A percentile compares a stretch with the other conserved stretches of the same genome.
These are phyloP conservation scores for Nibea albiflora DNA, from an alignment of 2,113 vertebrate genomes.

Conservation along the genomic window DNA sequence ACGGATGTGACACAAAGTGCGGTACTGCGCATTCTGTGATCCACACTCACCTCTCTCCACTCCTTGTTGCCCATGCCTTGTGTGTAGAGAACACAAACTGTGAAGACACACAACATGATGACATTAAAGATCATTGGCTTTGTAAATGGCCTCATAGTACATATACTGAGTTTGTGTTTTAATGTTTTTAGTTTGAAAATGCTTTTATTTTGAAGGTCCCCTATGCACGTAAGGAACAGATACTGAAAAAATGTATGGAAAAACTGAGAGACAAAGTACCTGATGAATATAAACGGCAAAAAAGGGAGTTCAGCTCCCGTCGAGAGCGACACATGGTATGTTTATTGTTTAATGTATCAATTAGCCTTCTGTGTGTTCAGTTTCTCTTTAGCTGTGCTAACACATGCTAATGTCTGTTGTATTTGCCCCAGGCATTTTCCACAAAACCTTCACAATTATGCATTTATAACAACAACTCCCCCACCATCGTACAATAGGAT, in stretches of 20 bases:
- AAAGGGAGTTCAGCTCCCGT: no score
- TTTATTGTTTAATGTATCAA: no score
- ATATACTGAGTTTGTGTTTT: no score
- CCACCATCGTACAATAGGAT: not conserved
- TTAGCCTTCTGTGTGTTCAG: no score
- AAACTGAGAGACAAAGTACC: no score
- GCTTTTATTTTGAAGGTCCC: no score
- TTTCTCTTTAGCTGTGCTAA: not conserved
- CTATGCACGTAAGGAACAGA: no score
- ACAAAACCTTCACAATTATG: not conserved
- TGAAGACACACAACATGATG: conserved; percentile 47
- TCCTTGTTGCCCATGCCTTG: conserved; percentile 98
- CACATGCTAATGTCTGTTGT: not conserved
- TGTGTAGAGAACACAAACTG: conserved; percentile 98
- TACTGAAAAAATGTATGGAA: no score
- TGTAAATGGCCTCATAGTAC: no score
- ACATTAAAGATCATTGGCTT: not conserved
- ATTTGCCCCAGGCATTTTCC: not conserved
- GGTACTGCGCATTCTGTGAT: not conserved
- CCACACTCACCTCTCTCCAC: conserved; percentile 93
- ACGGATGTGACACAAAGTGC: not conserved
- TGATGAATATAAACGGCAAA: no score
- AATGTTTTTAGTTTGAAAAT: no score
- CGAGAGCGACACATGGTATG: no score
- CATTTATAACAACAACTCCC: not conserved